A percentile compares a stretch with the other conserved stretches of the same genome.
phyloP scores from a whole-genome alignment of 2,797 vertebrate species.

The Danio tinwini region DNA sequence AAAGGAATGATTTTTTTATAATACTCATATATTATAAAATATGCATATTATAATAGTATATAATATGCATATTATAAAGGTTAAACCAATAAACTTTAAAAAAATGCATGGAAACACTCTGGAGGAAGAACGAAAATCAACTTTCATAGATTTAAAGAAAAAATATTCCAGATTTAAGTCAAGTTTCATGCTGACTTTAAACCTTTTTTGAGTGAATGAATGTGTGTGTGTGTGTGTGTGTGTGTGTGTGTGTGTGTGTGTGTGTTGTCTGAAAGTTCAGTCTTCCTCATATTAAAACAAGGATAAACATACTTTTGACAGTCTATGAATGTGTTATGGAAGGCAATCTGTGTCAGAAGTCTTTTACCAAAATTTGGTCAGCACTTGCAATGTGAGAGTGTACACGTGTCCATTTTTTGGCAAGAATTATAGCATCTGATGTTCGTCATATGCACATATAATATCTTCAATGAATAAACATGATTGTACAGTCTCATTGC shows the following conservation, averaged over 20 bases:
- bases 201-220: not conserved
- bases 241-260: not conserved
- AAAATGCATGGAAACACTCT: not conserved
- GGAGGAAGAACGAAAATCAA: not conserved
- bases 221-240: not conserved
- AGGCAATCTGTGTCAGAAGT: no score
- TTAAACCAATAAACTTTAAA: not conserved
- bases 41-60: no score
- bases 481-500: no score
- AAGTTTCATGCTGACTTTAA: conserved; percentile 27
- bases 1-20: no score
- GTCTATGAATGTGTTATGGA: not conserved
- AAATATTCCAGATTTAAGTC: not conserved
- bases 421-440: no score
- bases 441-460: no score
- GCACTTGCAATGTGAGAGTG: no score
- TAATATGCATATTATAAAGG: no score
- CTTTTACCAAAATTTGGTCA: no score
- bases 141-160: not conserved
- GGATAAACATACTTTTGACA: not conserved
- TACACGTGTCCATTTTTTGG: no score
- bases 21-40: no score
- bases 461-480: no score
- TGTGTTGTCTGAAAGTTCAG: not conserved
- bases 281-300: not conserved